Conservation (phyloP, 2,113 vertebrate species). For the Aramus guarauna region DNA sequence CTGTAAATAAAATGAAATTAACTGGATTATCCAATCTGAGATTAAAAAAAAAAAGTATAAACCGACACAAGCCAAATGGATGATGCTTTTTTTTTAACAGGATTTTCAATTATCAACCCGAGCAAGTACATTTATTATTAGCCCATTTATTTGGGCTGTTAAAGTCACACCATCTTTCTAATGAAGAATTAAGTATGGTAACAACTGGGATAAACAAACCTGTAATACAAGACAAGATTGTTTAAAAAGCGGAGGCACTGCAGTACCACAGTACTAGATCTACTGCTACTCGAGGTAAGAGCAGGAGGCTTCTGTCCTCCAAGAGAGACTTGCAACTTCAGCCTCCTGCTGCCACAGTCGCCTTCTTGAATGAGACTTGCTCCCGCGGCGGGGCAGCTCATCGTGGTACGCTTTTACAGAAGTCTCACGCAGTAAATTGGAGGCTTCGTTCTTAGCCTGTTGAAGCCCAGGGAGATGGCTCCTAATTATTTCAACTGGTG, state of each 20-base stretch:
- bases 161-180: neutral
- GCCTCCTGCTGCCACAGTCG: neutral
- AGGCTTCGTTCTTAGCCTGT: neutral
- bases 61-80: neutral
- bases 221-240: neutral
- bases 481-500: neutral
- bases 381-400: accelerated
- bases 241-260: neutral
- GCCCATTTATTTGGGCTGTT: neutral
- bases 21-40: neutral
- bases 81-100: neutral
- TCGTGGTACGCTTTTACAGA: neutral
- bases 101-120: neutral
- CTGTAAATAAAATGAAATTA: neutral
- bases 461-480: neutral
- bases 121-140: neutral
- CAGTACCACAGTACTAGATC: neutral
- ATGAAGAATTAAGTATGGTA: neutral
- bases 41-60: neutral
- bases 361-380: neutral
- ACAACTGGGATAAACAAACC: neutral
- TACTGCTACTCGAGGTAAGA: neutral
- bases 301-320: neutral
- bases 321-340: neutral
- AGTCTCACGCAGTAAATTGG: neutral